Base-by-base conservation (phyloP, 2,888 invertebrate species). In the Agrochola lychnidis region DNA sequence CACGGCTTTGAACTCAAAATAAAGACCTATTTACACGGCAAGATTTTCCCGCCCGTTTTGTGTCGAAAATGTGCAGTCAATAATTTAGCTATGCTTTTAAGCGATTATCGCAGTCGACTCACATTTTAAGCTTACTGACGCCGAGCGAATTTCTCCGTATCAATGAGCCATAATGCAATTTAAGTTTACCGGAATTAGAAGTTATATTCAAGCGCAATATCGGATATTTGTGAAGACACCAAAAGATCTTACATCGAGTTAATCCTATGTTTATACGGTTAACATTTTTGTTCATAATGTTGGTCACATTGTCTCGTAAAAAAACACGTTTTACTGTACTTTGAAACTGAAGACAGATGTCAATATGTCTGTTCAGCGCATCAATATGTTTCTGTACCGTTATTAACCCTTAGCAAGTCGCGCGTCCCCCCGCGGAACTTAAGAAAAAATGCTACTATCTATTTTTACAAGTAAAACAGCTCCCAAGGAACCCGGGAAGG, bases 171-270 rank as follows among this genome's bases (percentile, higher is more conserved):
- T 25, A 0, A 25, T 19, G 5, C 1, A 45, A 63, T 36, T 12
- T 5, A 19, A 56, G 7, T 45, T 45, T 10, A 12, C 36, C 22
- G 16, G 6, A 36, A 53, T 62, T 25, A 45, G 5, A 57, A 64
- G 12, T 19, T 40, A 40, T 22, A 16, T 10, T 14, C 45, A 69
- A 36, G 10, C n/a, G 5, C 19, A 63, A 45, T 79, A 14, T 42
- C 7, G n/a, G 9, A 56, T 48, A 63, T 64, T 81, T 84, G 73
- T 83, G 81, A 82, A 83, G 76, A 40, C 78, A 81, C 75, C 79
- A 85, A 64, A 42, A 76, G 77, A 81, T 83, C 72, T 73, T 83
- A 84, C 70, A 87, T 83, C 62, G 73, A 78, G 51, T 75, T 78
- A 68, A 76, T 83, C 81, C 83, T 87, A 87, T 74, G 64, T 71